These are phyloP conservation scores for Stenolophus ochropezus DNA, from an alignment of 2,888 invertebrate species.

Conservation along the genomic window DNA sequence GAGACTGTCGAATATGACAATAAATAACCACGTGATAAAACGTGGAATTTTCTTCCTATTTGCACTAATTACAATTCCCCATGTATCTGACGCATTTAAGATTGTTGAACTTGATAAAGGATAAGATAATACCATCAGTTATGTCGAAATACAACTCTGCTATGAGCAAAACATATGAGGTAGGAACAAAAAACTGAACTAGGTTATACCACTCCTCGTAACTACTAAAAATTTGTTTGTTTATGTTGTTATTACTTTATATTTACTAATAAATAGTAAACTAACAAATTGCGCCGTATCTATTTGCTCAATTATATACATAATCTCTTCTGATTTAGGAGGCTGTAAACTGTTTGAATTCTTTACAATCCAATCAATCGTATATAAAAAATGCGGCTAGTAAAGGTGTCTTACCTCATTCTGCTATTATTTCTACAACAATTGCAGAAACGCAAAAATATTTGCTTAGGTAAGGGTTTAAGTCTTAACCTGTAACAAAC, in stretches of 20 bases:
- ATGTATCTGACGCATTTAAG: constrained; percentile 5
- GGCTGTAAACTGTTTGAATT: constrained; percentile 81
- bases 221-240: not conserved
- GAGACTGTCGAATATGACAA: not conserved
- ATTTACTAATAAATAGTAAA: not conserved
- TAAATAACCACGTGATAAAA: constrained; percentile 11
- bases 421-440: constrained; percentile 64
- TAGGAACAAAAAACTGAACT: not conserved
- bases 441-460: constrained; percentile 76
- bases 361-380: constrained; percentile 84
- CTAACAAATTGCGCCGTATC: not conserved
- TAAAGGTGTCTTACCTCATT: constrained; percentile 71
- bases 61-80: not conserved
- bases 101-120: not conserved
- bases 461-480: constrained; percentile 71
- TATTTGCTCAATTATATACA: not conserved
- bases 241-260: not conserved
- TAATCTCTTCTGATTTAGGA: too few species aligned
- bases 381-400: constrained; percentile 74
- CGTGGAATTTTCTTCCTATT: not conserved
- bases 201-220: not conserved
- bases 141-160: constrained; percentile 3
- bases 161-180: constrained; percentile 38
- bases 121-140: not conserved
- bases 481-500: not conserved